Evolutionary conservation across 1,140 invertebrate genomes (phyloP), one percentile per base, ranked within the genome.

Genomic region (Sesamia nonagrioides): DNA sequence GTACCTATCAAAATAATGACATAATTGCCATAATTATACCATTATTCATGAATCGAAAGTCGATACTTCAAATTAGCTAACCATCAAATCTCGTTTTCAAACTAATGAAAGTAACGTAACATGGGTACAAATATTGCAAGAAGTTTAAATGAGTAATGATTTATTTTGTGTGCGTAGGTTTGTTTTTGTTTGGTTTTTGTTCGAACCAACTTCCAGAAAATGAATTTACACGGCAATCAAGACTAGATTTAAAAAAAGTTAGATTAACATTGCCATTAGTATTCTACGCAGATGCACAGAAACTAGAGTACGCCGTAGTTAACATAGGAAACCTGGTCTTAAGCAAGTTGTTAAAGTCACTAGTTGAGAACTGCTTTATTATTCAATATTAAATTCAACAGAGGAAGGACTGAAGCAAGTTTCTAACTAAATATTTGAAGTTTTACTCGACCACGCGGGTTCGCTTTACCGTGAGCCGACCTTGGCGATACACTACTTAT

Each of bases 311-410:
- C 45, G 80, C 78, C 74, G 72, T 71, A 86, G 86, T 92, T 91
- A 89, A 89, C 89, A 84, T 84, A 88, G 86, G 89, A 87, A 89
- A 90, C 87, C 89, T 88, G 86, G 86, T 90, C 83, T 92, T 87
- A 87, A 88, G 82, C 88, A 86, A 93, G 87, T 92, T 88, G 87
- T 90, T 93, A 87, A 92, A 92, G 90, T 93, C 88, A 88, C 90
- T 88, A 92, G 86, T 92, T 90, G 86, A 81, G 83, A 90, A 89
- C 91, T 91, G 88, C 89, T 93, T 92, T 94, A 93, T 94, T 94
- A 94, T 94, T 94, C 90, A 91, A 92, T 92, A 94, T 92, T 91
- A 93, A 91, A 93, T 91, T 92, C 88, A 88, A 87, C 88, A 87
- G 85, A 88, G 88, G 81, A 87, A 89, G 86, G 89, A 90, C 89